Conservation (phyloP, 2,113 vertebrate genomes). For the Elephantulus edwardii region DNA sequence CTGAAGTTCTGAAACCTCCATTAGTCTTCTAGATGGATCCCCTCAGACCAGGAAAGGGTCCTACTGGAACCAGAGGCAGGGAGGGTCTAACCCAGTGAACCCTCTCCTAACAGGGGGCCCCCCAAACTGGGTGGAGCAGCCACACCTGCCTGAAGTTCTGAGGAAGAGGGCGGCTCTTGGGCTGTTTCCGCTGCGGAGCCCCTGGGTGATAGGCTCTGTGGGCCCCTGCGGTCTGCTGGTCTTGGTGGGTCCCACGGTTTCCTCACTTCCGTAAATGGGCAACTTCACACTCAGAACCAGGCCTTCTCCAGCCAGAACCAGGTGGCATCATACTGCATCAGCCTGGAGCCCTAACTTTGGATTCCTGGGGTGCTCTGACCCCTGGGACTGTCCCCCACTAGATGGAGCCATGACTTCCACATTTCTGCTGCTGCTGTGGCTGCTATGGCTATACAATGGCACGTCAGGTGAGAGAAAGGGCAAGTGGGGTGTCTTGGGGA, state of each 20-base stretch:
- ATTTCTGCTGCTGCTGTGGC: slow-evolving; percentile 39
- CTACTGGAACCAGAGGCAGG: not conserved
- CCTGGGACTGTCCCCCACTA: not conserved
- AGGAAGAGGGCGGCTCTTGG: slow-evolving; percentile 71
- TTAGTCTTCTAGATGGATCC: not conserved
- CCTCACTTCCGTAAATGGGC: slow-evolving; percentile 73
- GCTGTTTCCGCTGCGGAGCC: not conserved
- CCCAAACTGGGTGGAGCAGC: slow-evolving; percentile 60
- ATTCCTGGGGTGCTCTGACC: not conserved
- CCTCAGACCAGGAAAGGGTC: not conserved
- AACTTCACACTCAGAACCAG: slow-evolving; percentile 43
- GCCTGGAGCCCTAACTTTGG: not conserved
- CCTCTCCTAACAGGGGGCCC: not conserved
- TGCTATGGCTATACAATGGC: slow-evolving; percentile 22
- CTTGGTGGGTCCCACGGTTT: slow-evolving; percentile 17
- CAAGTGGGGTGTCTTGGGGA: not conserved
- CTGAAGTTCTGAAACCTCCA: not conserved
- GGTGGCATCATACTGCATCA: not conserved
- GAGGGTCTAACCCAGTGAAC: not conserved
- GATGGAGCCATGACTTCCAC: slow-evolving; percentile 52
- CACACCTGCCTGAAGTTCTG: slow-evolving; percentile 64
- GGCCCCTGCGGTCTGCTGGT: slow-evolving; percentile 45
- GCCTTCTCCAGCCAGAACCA: slow-evolving; percentile 22
- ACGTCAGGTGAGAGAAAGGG: slow-evolving; percentile 66
- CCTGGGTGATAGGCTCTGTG: not conserved